Evolutionary conservation across 2,797 vertebrate genomes (phyloP).

Genomic region (Rhynchonycteris naso): DNA sequence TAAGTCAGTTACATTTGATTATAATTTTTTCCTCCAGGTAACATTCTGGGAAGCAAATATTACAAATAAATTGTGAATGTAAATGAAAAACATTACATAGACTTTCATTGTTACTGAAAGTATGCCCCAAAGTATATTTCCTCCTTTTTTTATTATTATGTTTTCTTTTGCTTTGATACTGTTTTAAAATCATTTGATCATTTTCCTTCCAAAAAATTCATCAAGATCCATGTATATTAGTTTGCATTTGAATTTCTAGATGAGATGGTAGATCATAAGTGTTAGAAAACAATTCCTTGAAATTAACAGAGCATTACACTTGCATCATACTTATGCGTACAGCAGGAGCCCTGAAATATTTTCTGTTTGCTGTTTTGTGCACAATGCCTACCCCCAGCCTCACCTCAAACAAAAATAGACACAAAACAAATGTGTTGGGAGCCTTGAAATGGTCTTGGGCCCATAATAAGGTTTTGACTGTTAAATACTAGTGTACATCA

Average conservation of each 20-base stretch:
- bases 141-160: slow-evolving; percentile 54
- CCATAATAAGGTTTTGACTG: not conserved
- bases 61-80: slow-evolving; percentile 78
- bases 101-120: slow-evolving; percentile 66
- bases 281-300: slow-evolving; percentile 62
- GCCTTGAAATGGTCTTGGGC: not conserved
- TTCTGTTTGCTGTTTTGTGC: not conserved
- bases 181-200: slow-evolving; percentile 68
- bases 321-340: not conserved
- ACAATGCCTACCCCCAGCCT: accelerated
- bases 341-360: not conserved
- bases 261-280: slow-evolving; percentile 48
- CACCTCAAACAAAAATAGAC: not conserved
- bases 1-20: slow-evolving; percentile 76
- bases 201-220: slow-evolving; percentile 70
- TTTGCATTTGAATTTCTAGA: slow-evolving; percentile 73
- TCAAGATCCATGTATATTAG: slow-evolving; percentile 62
- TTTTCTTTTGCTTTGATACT: slow-evolving; percentile 66
- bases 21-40: slow-evolving; percentile 79
- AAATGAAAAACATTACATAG: slow-evolving; percentile 72
- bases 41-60: slow-evolving; percentile 74
- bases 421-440: not conserved
- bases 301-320: slow-evolving; percentile 40
- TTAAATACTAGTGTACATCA: not conserved
- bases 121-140: slow-evolving; percentile 71